A percentile compares a stretch with the other conserved stretches of the same genome.
phyloP scores from a whole-genome alignment of 2,888 invertebrate species.

The Pyrochroa serraticornis region DNA sequence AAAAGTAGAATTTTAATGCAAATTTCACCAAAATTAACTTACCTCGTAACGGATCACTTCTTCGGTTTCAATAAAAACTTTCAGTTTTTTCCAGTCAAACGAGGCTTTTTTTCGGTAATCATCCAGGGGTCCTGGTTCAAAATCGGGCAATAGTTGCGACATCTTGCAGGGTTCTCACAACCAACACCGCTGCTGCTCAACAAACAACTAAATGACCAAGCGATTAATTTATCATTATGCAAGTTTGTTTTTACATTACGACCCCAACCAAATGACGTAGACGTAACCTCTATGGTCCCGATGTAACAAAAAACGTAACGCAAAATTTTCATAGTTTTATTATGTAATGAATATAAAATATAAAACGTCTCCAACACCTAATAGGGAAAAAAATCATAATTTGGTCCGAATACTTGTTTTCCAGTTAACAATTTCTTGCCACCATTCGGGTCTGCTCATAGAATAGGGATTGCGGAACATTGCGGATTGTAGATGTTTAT shows the following conservation, averaged over 20 bases:
- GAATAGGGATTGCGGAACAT: constrained; percentile 70
- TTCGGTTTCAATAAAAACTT: constrained; percentile 61
- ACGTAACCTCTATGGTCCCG: no score
- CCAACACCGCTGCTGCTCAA: no score
- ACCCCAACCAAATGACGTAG: no score
- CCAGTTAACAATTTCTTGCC: constrained; percentile 67
- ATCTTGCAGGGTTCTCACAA: no score
- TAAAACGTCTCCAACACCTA: no score
- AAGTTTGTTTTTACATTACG: no score
- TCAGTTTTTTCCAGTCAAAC: constrained; percentile 72
- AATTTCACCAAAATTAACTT: constrained; percentile 14
- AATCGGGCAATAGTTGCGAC: constrained; percentile 62
- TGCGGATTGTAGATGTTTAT: constrained; percentile 73
- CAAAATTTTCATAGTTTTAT: not conserved
- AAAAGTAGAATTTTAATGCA: constrained; percentile 27
- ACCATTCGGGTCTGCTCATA: constrained; percentile 75
- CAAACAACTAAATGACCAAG: not conserved
- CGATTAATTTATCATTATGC: no score
- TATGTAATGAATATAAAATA: not conserved
- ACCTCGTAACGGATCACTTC: constrained; percentile 62
- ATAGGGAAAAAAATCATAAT: constrained; percentile 12
- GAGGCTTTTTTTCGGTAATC: constrained; percentile 67
- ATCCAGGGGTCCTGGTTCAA: constrained; percentile 69
- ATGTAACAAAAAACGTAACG: no score
- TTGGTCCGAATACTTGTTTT: constrained; percentile 10